Evolutionary conservation across 1,140 invertebrate species (phyloP), one percentile per base, ranked within the genome.

Genomic region (Tigriopus japonicus): DNA sequence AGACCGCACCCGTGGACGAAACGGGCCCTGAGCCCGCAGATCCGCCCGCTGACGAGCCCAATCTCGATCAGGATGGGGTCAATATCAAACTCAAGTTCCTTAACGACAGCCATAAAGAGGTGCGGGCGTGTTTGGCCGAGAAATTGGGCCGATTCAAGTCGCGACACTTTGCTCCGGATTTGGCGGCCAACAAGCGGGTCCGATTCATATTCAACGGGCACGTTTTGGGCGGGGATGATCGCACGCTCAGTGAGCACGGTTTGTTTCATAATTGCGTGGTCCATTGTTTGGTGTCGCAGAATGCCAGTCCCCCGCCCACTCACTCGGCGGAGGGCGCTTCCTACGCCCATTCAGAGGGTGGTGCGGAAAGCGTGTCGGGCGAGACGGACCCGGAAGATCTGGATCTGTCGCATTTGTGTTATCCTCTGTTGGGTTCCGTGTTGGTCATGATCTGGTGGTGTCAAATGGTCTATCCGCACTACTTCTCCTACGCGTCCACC

Each of bases 381-480:
- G 24, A 54, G 6, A 15, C 52, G 5, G 55, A 35, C 3, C 21
- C 55, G 2, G 24, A 41, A n/a, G 55, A 58, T n/a, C 42, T 58
- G 28, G 55, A 58, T 15, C n/a, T 58, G 15, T 58, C 55, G 1
- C 35, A 23, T 10, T 14, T 58, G 15, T 58, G 55, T 15, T 58
- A 58, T 42, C 55, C 55, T 6, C 55, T 58, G 1, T 42, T 58
- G 28, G 55, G 55, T 6, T 41, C 55, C 42, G 23, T 58, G 14
- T 23, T 58, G 17, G 35, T 40, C 28, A 23, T 58, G 14, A 58
- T 42, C 42, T 58, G 55, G 55, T 58, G 55, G 55, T 58, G 55
- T 58, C 55, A 58, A 58, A 42, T 58, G 15, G 55, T 58, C 2
- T 58, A 58, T 42, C 28, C 21, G 17, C 55, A 58, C n/a, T 58